phyloP scores from a whole-genome alignment of 2,113 vertebrate species.

The Athene noctua region DNA sequence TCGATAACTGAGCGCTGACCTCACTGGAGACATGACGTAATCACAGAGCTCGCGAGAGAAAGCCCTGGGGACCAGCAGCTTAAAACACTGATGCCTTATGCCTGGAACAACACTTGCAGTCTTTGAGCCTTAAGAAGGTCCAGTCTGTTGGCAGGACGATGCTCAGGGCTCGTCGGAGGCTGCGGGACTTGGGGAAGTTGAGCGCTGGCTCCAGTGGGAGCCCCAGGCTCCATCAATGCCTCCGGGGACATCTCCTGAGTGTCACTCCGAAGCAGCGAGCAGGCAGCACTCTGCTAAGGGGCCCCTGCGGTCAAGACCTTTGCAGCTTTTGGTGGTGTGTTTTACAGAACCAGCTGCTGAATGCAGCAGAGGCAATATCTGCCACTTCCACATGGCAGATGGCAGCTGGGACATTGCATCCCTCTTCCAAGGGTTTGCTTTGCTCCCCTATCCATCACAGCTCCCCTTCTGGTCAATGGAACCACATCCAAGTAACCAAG shows the following conservation, averaged over 20 bases:
- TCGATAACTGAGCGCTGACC: conserved; percentile 28
- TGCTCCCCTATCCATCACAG: neutral
- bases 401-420: neutral
- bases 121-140: conserved; percentile 16
- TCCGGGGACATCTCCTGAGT: neutral
- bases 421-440: neutral
- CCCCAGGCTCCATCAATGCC: neutral
- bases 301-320: neutral
- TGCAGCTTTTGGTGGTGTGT: neutral
- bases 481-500: neutral
- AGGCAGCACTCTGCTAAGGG: neutral
- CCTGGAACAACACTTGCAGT: conserved; percentile 63
- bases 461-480: neutral
- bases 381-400: neutral
- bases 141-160: neutral
- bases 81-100: conserved; percentile 65
- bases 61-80: neutral
- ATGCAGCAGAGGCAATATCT: neutral
- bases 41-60: neutral
- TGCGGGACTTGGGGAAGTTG: neutral
- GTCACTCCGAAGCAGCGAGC: neutral
- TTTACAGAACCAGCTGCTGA: neutral
- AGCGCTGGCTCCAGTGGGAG: accelerated
- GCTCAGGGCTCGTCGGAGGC: neutral
- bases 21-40: conserved; percentile 70